Evolutionary conservation across 2,113 vertebrate species (phyloP).

Genomic region (Gymnorhina tibicen): DNA sequence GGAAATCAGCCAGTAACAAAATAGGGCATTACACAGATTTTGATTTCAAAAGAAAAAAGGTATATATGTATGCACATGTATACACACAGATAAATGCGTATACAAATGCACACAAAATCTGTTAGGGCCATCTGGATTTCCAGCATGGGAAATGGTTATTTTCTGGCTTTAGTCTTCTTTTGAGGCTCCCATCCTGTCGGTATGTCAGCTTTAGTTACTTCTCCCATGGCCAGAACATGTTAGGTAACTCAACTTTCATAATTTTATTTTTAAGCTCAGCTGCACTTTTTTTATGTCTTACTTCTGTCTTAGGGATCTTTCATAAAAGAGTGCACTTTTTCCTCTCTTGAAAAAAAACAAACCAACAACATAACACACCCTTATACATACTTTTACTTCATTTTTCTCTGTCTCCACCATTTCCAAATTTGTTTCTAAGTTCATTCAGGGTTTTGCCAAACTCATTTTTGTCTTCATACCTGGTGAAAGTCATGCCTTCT

Average conservation of each 20-base stretch:
- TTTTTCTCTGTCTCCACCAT: not conserved
- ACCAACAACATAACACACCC: not conserved
- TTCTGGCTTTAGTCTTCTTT: constrained; percentile 2
- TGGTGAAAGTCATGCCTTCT: not conserved
- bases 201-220: not conserved
- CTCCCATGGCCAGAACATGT: not conserved
- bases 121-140: constrained; percentile 22
- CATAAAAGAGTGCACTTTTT: not conserved
- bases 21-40: not conserved
- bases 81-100: not conserved
- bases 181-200: not conserved
- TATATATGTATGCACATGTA: not conserved
- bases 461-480: not conserved
- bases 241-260: not conserved
- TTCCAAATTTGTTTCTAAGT: not conserved
- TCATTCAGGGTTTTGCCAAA: not conserved
- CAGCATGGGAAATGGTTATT: not conserved
- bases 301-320: not conserved
- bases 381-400: not conserved
- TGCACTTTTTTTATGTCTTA: not conserved
- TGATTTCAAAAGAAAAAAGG: not conserved
- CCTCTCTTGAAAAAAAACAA: not conserved
- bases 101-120: constrained; percentile 31
- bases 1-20: not conserved
- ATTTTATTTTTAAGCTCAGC: not conserved